These are phyloP conservation scores for Trichogramma evanescens DNA, from an alignment of 2,888 invertebrate genomes.

Conservation along the genomic window DNA sequence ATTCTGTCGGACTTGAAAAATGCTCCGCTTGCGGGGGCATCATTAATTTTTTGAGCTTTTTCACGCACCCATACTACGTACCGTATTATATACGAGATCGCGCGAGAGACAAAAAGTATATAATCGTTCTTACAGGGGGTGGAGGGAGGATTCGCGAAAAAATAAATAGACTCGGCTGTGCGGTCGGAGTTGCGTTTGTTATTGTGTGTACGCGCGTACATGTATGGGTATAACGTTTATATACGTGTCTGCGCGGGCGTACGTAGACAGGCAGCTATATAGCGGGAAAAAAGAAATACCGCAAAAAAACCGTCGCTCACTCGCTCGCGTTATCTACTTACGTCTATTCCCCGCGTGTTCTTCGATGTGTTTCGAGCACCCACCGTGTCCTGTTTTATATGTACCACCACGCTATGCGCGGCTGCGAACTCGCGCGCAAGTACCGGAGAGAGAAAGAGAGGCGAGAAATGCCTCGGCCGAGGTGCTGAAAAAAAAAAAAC, in stretches of 20 bases:
- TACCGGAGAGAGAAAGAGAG: no score
- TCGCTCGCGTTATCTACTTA: background rate
- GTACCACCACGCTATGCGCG: no score
- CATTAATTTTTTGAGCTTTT: constrained; percentile 20
- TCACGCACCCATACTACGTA: background rate
- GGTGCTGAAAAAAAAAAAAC: no score
- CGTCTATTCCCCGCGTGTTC: background rate
- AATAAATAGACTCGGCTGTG: background rate
- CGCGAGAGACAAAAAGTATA: constrained; percentile 6
- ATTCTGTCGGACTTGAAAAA: constrained; percentile 21
- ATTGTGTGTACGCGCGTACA: background rate
- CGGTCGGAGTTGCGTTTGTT: constrained; percentile 4
- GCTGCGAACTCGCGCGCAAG: no score
- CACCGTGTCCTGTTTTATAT: no score
- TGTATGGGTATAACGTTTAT: background rate
- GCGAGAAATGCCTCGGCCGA: no score
- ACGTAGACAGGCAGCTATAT: background rate
- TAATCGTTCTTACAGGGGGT: constrained; percentile 5
- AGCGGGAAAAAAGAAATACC: background rate
- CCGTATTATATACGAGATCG: background rate
- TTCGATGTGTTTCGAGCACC: no score
- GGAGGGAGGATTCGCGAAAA: constrained; percentile 3
- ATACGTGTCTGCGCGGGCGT: background rate
- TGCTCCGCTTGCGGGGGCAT: constrained; percentile 20
- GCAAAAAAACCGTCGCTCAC: background rate